A percentile compares a stretch with the other conserved stretches of the same genome.
phyloP scores from a whole-genome alignment of 1,140 invertebrate genomes.

The Drosophila gunungcola region DNA sequence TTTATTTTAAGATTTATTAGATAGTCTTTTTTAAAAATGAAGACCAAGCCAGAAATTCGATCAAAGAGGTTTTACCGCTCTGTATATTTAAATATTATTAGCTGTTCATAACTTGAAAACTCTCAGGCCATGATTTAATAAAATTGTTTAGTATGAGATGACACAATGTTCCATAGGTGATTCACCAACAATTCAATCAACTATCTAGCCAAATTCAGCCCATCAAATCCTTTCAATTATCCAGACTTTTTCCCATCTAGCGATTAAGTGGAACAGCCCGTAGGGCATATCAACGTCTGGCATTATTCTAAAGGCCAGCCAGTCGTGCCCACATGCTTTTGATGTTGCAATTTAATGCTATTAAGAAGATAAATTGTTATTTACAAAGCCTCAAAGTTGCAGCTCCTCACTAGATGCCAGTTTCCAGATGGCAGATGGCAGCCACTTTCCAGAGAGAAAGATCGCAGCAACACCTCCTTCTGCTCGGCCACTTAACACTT shows the following conservation, averaged over 20 bases:
- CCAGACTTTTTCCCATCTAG: slow-evolving; percentile 35
- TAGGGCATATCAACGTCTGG: slow-evolving; percentile 44
- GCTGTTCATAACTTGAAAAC: slow-evolving; percentile 3
- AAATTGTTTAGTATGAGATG: background rate
- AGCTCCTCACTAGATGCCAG: background rate
- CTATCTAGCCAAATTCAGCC: slow-evolving; percentile 33
- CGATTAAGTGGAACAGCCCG: slow-evolving; percentile 44
- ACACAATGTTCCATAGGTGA: background rate
- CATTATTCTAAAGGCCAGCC: slow-evolving; percentile 23
- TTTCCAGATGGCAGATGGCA: slow-evolving; percentile 33
- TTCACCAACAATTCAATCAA: slow-evolving; percentile 41
- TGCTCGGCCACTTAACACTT: slow-evolving; percentile 66
- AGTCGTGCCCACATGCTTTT: slow-evolving; percentile 51
- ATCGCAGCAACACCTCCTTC: slow-evolving; percentile 37
- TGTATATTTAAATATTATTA: background rate
- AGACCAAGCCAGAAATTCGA: background rate
- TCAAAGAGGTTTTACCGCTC: slow-evolving; percentile 1
- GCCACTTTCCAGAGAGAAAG: slow-evolving; percentile 17
- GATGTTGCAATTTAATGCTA: slow-evolving; percentile 52
- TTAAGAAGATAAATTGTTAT: slow-evolving; percentile 60
- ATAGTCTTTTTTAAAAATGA: background rate
- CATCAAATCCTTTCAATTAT: slow-evolving; percentile 39
- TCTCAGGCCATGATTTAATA: no score
- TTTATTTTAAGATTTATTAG: background rate
- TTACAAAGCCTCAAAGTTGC: slow-evolving; percentile 38